Base-by-base conservation (phyloP, 2,113 vertebrate species). In the Glaucomys volans region DNA sequence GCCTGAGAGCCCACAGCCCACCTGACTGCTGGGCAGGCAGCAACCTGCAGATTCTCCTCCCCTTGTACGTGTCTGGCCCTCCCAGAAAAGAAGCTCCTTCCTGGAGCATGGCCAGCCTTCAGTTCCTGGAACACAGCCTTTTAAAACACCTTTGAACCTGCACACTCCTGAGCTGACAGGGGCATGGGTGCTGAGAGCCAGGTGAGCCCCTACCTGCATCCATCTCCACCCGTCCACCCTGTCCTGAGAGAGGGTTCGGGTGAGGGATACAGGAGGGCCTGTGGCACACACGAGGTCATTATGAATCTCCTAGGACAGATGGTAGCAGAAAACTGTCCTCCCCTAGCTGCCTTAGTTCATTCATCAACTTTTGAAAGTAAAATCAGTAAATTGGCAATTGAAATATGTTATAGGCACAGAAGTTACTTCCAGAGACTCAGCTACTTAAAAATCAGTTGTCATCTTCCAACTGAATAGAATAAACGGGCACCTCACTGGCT, bases 1-100 rank as follows among this genome's bases (percentile, higher is more conserved):
- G 40, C 2, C 18, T 0, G 14, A 22, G 28, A 54, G 14, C 2
- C n/a, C 28, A 3, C 10, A 9, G 1, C n/a, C 72, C 47, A 57
- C 37, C 52, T 20, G 24, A 24, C 20, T 13, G 11, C 37, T n/a
- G 47, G 22, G 4, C 87, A 42, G 17, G 4, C 3, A 26, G n/a
- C 2, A 20, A 1, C 22, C 26, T 9, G 4, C 1, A 32, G 28
- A n/a, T 13, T 10, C 26, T 37, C n/a, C 8, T 20, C n/a, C 7
- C 8, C 32, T 16, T 22, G 32, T 2, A 2, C 20, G 26, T 85
- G 30, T 47, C n/a, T 37, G 26, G 64, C 26, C 18, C 59, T 9
- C 2, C 24, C 5, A 8, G 87, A 8, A 57, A 77, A 54, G 54
- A 42, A 67, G 16, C 30, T 8, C 40, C 22, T 69, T 18, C 20